Evolutionary conservation across 2,797 vertebrate species (phyloP), one percentile per base, ranked within the genome.

Genomic region (Chromis chromis): DNA sequence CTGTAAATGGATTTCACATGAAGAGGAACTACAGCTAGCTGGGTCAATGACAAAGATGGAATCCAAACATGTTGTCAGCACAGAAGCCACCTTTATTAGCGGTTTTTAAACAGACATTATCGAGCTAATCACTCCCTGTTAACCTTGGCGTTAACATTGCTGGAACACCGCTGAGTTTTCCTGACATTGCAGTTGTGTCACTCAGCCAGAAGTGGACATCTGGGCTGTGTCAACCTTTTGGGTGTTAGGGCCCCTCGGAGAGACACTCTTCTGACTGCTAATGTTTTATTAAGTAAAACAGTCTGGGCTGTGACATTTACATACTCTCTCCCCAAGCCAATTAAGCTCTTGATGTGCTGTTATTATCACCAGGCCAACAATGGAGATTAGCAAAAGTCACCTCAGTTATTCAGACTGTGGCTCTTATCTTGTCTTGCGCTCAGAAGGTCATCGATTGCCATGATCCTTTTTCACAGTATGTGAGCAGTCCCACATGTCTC

Each of bases 371-470:
- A 66, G 72, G 70, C 86, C 74, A 81, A 83, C 87, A 86, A 85
- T 70, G 65, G 86, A 86, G 86, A 90, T 90, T 84, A 91, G 78
- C 61, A 72, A 74, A 86, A 86, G 78, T 86, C 86, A 84, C 73
- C 81, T 74, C 72, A 33, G 76, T 79, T 66, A 74, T 85, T 82
- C 76, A 60, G 54, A 76, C 65, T 24, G 2, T 22, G 50, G 63
- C 56, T 86, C 79, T 86, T 86, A 83, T 90, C 82, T 86, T 54
- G 65, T 66, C 78, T 39, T 46, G 39, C 60, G 76, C 66, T 71
- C 60, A 72, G 82, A 91, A 90, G 86, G 86, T 89, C 87, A 91
- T 87, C 44, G 78, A 90, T 87, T 76, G 76, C 60, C 66, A 67
- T 66, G 57, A 77, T 88, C 76, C 74, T 44, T 68, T 77, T 77